Evolutionary conservation across 2,113 vertebrate species (phyloP).

Genomic region (Trogon surrucura): DNA sequence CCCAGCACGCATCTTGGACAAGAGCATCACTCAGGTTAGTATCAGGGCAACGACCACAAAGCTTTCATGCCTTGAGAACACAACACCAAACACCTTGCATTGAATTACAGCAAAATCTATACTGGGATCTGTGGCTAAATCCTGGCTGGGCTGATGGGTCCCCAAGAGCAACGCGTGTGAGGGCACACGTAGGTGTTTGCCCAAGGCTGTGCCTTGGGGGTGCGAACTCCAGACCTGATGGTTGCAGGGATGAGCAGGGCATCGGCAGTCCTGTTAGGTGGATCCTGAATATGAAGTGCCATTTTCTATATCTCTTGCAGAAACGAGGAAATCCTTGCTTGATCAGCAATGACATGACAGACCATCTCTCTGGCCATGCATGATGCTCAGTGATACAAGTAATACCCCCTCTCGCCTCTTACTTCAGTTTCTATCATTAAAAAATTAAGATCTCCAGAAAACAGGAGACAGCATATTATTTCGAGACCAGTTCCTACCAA

Average conservation of each 20-base stretch:
- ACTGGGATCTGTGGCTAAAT: accelerated
- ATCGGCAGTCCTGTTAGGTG: accelerated
- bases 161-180: accelerated
- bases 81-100: accelerated
- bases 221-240: background rate
- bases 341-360: background rate
- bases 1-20: background rate
- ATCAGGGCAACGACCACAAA: background rate
- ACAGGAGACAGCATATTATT: background rate
- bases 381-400: background rate
- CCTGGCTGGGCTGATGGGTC: background rate
- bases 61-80: accelerated
- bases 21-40: background rate
- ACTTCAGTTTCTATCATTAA: background rate
- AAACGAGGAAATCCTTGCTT: background rate
- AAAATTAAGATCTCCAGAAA: background rate
- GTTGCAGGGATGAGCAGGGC: background rate
- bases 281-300: background rate
- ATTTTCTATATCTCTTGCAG: background rate
- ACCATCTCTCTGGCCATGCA: background rate
- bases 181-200: accelerated
- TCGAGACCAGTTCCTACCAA: background rate
- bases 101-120: background rate
- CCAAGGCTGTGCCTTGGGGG: background rate
- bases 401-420: background rate